Evolutionary conservation across 2,888 invertebrate species (phyloP).

Genomic region (Conistra vaccinii): DNA sequence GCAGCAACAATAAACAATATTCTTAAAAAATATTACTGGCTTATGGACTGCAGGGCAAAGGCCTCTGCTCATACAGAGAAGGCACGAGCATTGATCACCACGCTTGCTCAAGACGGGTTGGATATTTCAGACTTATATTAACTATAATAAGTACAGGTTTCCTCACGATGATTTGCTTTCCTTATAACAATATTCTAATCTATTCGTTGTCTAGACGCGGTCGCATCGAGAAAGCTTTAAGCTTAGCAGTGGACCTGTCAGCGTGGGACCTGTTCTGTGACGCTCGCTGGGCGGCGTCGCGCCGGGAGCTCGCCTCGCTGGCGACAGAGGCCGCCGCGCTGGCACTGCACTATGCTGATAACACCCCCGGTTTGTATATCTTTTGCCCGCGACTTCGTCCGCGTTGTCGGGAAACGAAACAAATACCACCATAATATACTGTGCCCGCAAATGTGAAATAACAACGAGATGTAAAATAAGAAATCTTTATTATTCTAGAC

Average conservation of each 20-base stretch:
- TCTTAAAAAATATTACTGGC: too few relatives aligned
- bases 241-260: conserved; percentile 95
- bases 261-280: conserved; percentile 97
- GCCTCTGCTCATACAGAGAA: too few relatives aligned
- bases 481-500: background rate
- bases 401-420: background rate
- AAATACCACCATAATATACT: background rate
- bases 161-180: background rate
- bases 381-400: background rate
- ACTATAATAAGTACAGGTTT: too few relatives aligned
- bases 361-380: conserved; percentile 18
- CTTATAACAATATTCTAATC: background rate
- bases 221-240: conserved; percentile 95
- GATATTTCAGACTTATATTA: too few relatives aligned
- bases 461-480: background rate
- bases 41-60: too few relatives aligned
- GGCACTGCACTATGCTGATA: conserved; percentile 81
- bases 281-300: conserved; percentile 93
- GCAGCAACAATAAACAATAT: background rate
- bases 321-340: conserved; percentile 93
- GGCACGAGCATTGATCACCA: too few relatives aligned
- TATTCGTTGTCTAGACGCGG: conserved; percentile 87
- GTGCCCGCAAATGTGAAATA: background rate
- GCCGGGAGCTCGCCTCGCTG: conserved; percentile 91
- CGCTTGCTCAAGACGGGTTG: too few relatives aligned